Evolutionary conservation across 1,140 invertebrate genomes (phyloP).

Genomic region (Euura lappo): DNA sequence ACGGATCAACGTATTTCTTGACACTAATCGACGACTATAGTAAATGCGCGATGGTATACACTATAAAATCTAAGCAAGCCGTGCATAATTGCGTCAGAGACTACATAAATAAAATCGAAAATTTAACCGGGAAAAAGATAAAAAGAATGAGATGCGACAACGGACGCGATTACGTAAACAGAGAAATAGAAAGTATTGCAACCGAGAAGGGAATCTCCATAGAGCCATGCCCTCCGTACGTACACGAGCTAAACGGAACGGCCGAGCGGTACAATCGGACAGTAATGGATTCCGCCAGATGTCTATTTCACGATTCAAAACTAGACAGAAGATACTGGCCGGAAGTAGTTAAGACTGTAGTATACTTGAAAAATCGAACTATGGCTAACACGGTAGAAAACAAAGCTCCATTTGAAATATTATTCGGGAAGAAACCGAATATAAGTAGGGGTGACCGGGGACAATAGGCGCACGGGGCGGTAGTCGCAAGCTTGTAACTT

Average conservation of each 20-base stretch:
- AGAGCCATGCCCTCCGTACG: constrained; percentile 23
- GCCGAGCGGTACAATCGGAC: constrained; percentile 25
- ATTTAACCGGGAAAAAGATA: constrained; percentile 25
- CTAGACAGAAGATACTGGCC: constrained; percentile 27
- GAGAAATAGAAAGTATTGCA: constrained; percentile 22
- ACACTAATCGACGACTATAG: constrained; percentile 31
- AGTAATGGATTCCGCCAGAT: constrained; percentile 27
- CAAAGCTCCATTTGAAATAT: constrained; percentile 31
- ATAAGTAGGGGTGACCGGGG: no score
- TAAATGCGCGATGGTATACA: constrained; percentile 23
- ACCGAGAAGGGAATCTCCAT: constrained; percentile 28
- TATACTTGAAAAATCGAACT: constrained; percentile 31
- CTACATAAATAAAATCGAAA: constrained; percentile 31
- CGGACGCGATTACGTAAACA: constrained; percentile 32
- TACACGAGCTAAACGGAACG: constrained; percentile 26
- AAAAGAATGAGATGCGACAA: constrained; percentile 34
- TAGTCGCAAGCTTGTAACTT: no score
- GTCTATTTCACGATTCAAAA: constrained; percentile 25
- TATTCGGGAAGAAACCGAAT: constrained; percentile 26
- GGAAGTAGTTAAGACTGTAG: constrained; percentile 30
- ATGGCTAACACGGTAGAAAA: constrained; percentile 25
- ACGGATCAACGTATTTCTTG: constrained; percentile 27
- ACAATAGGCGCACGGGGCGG: no score
- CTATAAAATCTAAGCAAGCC: constrained; percentile 29
- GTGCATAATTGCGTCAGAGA: constrained; percentile 23